Evolutionary conservation across 2,888 invertebrate species (phyloP), one percentile per base, ranked within the genome.

Genomic region (Mimumesa dahlbomi): DNA sequence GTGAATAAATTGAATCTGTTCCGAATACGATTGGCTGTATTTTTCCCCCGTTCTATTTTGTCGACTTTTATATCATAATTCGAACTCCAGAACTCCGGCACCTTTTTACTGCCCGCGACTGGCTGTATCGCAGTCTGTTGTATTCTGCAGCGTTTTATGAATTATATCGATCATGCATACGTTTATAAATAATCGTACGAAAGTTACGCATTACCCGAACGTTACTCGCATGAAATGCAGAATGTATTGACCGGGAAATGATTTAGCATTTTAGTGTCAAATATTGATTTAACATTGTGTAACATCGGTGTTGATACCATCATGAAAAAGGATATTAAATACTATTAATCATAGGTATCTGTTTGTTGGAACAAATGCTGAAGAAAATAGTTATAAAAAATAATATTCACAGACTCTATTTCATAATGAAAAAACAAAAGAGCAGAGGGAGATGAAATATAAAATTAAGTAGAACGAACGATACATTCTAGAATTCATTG

Each of bases 1-100:
- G 21, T 29, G 31, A 7, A 48, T 25, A 45, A 18, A 48, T 48
- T 48, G 48, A 31, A 31, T 48, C 29, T 48, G 2, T 31, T 31
- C 48, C 21, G 13, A 9, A 9, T 16, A 6, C 48, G 48, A 48
- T 31, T 48, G 29, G n/a, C 48, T n/a, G 3, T 22, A 21, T 5
- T 16, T 5, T 16, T 14, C 48, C 4, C 22, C 13, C 25, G 22
- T 4, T 22, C 45, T 45, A 45, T 45, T 45, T 45, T 13, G 22
- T 22, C n/a, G 22, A 45, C 22, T 22, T 45, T n/a, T n/a, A 1
- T 19, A 19, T 43, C 43, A 43, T 43, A 43, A 43, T 43, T 21
- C 22, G 21, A 16, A 16, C 7, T 19, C 3, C n/a, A 1, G 16
- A 4, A 42, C 42, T 42, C 14, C 14, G 9, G 7, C 42, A 6